These are phyloP conservation scores for Micrasema minimum DNA, from an alignment of 1,140 invertebrate species.

Conservation along the genomic window DNA sequence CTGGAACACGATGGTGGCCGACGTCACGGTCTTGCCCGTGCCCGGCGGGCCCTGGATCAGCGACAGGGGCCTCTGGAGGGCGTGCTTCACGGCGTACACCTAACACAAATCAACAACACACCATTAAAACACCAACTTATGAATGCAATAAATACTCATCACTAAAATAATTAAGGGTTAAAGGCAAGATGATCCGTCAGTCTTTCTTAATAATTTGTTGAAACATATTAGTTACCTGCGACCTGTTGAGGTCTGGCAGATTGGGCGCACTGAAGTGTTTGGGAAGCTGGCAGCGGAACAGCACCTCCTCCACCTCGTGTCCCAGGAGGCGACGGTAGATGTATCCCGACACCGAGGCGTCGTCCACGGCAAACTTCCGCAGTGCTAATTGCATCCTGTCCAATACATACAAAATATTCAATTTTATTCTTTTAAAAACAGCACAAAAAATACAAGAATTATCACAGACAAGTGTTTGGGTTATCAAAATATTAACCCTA, in stretches of 20 bases:
- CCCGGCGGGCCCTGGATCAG: constrained; percentile 96
- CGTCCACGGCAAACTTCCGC: constrained; percentile 95
- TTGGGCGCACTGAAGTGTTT: constrained; percentile 98
- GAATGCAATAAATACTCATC: not conserved
- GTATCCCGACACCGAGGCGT: constrained; percentile 95
- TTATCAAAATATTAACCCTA: too few species aligned
- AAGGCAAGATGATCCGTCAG: too few species aligned
- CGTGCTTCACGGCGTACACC: constrained; percentile 99
- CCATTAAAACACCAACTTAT: too few species aligned
- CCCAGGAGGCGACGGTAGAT: constrained; percentile 97
- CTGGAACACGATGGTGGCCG: constrained; percentile 99
- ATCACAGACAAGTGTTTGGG: too few species aligned
- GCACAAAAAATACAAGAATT: too few species aligned
- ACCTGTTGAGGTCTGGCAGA: constrained; percentile 96
- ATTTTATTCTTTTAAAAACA: too few species aligned
- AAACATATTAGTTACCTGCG: too few species aligned
- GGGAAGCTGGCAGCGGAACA: constrained; percentile 89
- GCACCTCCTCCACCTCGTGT: constrained; percentile 96
- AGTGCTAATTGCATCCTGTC: constrained; percentile 94
- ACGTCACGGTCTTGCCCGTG: constrained; percentile 99
- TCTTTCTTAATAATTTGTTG: too few species aligned
- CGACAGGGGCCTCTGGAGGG: constrained; percentile 94
- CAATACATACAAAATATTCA: constrained; percentile 51
- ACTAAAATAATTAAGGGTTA: too few species aligned
- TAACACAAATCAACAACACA: constrained; percentile 59